Conservation (phyloP, 2,797 vertebrate genomes). For the Epinephelus coioides region DNA sequence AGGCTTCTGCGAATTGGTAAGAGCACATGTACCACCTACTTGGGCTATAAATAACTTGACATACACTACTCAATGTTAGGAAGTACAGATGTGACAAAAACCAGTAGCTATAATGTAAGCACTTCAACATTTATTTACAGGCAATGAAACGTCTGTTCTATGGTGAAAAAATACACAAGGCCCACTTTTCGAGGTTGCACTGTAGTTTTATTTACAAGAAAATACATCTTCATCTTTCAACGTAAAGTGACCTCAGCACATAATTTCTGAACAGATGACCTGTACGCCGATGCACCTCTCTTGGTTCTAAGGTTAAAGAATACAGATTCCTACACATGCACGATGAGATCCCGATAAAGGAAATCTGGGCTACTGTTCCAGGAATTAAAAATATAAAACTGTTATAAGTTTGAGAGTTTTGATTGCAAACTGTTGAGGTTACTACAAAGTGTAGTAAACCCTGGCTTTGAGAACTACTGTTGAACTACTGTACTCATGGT, state of each 20-base stretch:
- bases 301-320: constrained; percentile 50
- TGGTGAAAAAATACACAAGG: neutral
- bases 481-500: neutral
- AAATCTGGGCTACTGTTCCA: constrained; percentile 28
- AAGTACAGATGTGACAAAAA: neutral
- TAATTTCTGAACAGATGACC: constrained; percentile 52
- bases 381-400: constrained; percentile 42
- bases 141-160: neutral
- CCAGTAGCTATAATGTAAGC: neutral
- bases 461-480: constrained; percentile 12
- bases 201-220: constrained; percentile 80
- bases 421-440: constrained; percentile 5
- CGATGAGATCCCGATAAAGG: constrained; percentile 20
- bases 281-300: constrained; percentile 33
- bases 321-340: constrained; percentile 57
- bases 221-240: constrained; percentile 76
- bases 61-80: neutral
- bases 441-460: constrained; percentile 29
- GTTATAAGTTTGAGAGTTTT: constrained; percentile 1
- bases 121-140: neutral
- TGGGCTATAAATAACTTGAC: constrained; percentile 14
- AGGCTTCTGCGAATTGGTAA: neutral
- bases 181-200: constrained; percentile 40
- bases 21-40: neutral
- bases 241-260: constrained; percentile 64